Conservation (phyloP, 1,140 invertebrate genomes). For the Diorhabda carinulata region DNA sequence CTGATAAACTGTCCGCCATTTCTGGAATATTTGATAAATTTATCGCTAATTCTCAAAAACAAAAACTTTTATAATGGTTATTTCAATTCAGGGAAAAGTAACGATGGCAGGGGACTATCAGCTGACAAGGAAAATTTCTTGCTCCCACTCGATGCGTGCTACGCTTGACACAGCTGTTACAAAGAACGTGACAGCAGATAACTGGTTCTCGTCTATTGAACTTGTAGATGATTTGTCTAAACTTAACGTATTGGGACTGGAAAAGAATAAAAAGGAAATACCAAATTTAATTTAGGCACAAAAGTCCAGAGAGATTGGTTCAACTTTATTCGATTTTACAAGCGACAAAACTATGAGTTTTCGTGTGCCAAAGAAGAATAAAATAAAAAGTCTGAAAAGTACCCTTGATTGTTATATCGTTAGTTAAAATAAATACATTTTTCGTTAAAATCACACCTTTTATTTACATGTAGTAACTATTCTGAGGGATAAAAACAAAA, state of each 20-base stretch:
- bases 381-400: no score
- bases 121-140: constrained; percentile 4
- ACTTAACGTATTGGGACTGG: constrained; percentile 42
- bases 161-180: constrained; percentile 35
- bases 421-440: no score
- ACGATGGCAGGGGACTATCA: constrained; percentile 14
- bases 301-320: constrained; percentile 19
- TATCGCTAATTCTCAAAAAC: constrained; percentile 18
- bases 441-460: no score
- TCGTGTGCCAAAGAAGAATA: no score
- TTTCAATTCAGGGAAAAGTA: background rate
- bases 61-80: no score
- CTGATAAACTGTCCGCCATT: constrained; percentile 19
- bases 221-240: constrained; percentile 26
- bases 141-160: constrained; percentile 33
- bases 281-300: constrained; percentile 32
- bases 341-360: no score
- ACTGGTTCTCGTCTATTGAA: constrained; percentile 44
- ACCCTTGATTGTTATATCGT: no score
- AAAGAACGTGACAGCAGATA: constrained; percentile 44
- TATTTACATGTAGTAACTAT: no score
- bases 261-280: constrained; percentile 42
- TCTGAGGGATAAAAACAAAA: no score
- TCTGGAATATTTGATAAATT: constrained; percentile 22
- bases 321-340: constrained; percentile 19